phyloP scores from a whole-genome alignment of 2,113 vertebrate genomes.

The Campylorhamphus procurvoides region DNA sequence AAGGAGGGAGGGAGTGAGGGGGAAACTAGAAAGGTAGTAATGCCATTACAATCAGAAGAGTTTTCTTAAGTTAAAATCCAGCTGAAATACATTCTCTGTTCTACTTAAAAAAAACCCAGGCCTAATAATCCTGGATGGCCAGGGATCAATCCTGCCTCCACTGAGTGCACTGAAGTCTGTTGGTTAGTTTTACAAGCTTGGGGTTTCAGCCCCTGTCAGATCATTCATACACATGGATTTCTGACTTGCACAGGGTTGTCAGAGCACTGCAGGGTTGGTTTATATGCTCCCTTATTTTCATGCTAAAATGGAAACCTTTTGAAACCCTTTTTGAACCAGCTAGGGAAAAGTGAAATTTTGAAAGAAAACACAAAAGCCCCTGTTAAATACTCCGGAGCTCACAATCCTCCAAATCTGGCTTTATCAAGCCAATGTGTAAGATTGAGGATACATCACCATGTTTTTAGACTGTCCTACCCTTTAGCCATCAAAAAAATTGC shows the following conservation, averaged over 20 bases:
- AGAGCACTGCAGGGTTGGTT: background rate
- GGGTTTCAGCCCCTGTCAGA: background rate
- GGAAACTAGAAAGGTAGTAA: background rate
- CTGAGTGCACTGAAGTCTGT: background rate
- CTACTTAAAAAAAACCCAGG: background rate
- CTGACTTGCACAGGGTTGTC: background rate
- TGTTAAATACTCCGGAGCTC: background rate
- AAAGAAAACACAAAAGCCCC: background rate
- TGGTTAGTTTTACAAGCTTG: background rate
- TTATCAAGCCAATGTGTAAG: background rate
- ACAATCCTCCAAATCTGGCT: background rate
- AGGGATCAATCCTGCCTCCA: background rate
- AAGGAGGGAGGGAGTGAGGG: background rate
- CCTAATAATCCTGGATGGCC: background rate
- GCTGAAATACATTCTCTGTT: background rate
- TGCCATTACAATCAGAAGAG: background rate
- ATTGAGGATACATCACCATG: background rate
- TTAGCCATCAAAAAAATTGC: background rate
- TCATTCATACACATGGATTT: background rate
- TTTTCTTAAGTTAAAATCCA: constrained; percentile 17
- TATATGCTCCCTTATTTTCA: background rate
- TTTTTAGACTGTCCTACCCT: background rate
- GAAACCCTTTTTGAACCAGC: background rate
- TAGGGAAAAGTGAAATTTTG: background rate
- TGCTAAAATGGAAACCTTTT: background rate